Evolutionary conservation across 1,140 invertebrate genomes (phyloP).

Genomic region (Papilio polyxenes): DNA sequence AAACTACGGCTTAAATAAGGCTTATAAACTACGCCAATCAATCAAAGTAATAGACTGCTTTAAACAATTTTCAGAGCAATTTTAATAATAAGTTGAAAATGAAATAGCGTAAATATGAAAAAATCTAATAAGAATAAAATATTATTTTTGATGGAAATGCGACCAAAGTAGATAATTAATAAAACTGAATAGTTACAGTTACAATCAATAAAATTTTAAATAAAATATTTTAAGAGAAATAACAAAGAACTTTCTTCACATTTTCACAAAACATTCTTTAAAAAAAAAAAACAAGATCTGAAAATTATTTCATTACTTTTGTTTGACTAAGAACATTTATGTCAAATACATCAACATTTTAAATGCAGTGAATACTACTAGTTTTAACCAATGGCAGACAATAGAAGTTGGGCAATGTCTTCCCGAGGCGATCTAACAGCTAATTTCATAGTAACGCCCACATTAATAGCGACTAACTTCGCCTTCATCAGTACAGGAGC

Average conservation of each 20-base stretch:
- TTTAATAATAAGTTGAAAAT: neutral
- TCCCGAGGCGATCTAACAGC: conserved; percentile 84
- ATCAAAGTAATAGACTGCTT: neutral
- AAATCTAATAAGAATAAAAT: no score
- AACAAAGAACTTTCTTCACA: neutral
- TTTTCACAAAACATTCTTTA: neutral
- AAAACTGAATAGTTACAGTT: no score
- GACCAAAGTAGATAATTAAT: neutral
- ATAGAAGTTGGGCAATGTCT: conserved; percentile 91
- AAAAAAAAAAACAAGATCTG: conserved; percentile 4
- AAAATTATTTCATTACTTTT: neutral
- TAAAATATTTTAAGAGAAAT: neutral
- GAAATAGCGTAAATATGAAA: neutral
- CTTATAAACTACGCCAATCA: neutral
- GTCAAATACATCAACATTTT: neutral
- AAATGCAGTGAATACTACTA: neutral
- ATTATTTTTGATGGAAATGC: no score
- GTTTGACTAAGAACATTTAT: neutral
- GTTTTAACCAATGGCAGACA: conserved; percentile 90
- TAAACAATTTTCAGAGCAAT: neutral
- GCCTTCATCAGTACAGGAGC: conserved; percentile 93
- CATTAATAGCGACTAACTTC: conserved; percentile 90
- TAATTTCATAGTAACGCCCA: conserved; percentile 88
- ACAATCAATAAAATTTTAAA: neutral
- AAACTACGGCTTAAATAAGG: neutral